Conservation (phyloP, 2,888 invertebrate species). For the Acanthococcus lagerstroemiae region DNA sequence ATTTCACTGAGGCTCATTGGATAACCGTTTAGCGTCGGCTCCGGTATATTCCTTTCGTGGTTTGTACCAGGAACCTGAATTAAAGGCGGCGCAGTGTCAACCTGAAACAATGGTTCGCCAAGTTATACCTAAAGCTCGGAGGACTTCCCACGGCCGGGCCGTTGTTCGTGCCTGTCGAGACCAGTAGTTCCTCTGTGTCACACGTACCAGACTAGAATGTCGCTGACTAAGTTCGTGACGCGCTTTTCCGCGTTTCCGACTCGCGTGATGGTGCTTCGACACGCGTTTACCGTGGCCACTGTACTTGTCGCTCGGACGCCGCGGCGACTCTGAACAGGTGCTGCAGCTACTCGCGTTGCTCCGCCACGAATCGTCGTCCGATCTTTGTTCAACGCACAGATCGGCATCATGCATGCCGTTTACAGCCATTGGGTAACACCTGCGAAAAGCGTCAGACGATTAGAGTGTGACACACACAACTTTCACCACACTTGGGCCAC, state of each 20-base stretch:
- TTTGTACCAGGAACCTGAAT: not conserved
- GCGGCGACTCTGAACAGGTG: constrained; percentile 11
- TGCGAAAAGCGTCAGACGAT: not conserved
- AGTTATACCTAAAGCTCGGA: not conserved
- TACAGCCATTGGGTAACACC: constrained; percentile 6
- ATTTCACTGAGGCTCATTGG: not conserved
- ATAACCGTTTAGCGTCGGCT: constrained; percentile 12
- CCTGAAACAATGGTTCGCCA: not conserved
- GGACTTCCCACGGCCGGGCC: not conserved
- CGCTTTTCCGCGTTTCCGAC: not conserved
- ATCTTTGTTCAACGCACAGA: constrained; percentile 7
- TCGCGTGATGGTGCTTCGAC: constrained; percentile 1
- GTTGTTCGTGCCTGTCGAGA: too few relatives aligned
- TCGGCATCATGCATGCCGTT: not conserved
- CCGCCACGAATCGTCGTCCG: constrained; percentile 16
- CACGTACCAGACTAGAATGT: constrained; percentile 2
- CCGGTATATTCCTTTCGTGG: constrained; percentile 14
- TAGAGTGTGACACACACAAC: not conserved
- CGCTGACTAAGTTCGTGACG: constrained; percentile 2
- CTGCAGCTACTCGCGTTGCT: constrained; percentile 2
- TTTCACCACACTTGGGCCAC: not conserved
- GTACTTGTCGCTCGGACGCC: constrained; percentile 1
- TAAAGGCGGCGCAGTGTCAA: not conserved
- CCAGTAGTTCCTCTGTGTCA: too few relatives aligned
- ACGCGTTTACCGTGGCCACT: not conserved